Evolutionary conservation across 2,888 invertebrate species (phyloP).

Genomic region (Andrena dorsata): DNA sequence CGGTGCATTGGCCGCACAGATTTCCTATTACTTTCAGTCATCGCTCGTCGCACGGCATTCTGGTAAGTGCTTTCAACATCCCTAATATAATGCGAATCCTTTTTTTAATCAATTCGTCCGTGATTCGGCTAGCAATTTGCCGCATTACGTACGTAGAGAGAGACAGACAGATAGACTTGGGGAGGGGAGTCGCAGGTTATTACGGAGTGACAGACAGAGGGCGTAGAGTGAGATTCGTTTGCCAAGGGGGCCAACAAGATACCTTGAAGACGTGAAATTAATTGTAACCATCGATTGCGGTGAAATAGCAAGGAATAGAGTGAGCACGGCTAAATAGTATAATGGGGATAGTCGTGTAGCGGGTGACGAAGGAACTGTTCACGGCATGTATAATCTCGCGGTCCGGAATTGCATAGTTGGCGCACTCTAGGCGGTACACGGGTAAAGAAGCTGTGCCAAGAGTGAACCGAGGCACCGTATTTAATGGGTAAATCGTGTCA

Average conservation of each 20-base stretch:
- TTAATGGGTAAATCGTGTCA: constrained; percentile 79
- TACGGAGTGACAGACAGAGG: background rate
- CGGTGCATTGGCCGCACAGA: constrained; percentile 20
- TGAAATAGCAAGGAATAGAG: background rate
- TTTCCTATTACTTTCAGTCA: constrained; percentile 6
- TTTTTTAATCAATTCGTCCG: background rate
- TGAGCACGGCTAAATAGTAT: background rate
- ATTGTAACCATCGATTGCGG: background rate
- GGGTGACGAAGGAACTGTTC: background rate
- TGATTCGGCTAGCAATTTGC: background rate
- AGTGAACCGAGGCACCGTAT: constrained; percentile 49
- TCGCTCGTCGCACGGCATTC: background rate
- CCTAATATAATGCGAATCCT: background rate
- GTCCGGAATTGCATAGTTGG: background rate
- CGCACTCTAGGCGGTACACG: background rate
- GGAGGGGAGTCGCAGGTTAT: background rate
- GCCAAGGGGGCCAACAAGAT: too few species aligned
- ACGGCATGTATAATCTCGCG: background rate
- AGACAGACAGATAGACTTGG: background rate
- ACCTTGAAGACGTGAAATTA: background rate
- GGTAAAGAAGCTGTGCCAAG: constrained; percentile 30
- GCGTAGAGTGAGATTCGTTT: too few species aligned
- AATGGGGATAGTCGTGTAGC: background rate
- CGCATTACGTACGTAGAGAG: background rate
- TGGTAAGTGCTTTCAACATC: background rate